Evolutionary conservation across 2,113 vertebrate genomes (phyloP).

Genomic region (Etheostoma spectabile): DNA sequence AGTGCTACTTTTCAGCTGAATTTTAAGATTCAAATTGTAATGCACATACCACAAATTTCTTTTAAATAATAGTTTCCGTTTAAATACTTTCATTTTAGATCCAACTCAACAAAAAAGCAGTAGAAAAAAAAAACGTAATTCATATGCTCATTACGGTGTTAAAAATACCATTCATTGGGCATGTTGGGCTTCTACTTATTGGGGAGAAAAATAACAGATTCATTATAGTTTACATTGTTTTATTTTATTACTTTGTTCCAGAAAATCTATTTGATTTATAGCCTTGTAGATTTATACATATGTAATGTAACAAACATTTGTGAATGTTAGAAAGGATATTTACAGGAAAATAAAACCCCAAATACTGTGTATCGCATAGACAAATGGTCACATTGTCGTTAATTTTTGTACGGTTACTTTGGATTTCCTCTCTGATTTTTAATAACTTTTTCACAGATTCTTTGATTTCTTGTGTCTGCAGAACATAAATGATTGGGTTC

Average conservation of each 20-base stretch:
- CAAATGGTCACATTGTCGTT: not conserved
- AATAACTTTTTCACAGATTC: constrained; percentile 56
- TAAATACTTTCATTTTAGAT: too few relatives aligned
- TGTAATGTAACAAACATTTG: not conserved
- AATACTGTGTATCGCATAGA: not conserved
- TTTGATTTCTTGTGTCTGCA: constrained; percentile 77
- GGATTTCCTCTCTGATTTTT: not conserved
- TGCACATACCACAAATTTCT: too few relatives aligned
- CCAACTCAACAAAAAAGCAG: too few relatives aligned
- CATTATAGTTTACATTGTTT: too few relatives aligned
- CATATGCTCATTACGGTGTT: too few relatives aligned
- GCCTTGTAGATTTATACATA: not conserved
- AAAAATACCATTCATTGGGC: too few relatives aligned
- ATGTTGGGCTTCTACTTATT: too few relatives aligned
- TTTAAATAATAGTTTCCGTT: too few relatives aligned
- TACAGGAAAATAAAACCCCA: not conserved
- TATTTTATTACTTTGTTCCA: not conserved
- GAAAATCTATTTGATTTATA: not conserved
- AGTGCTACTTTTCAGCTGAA: too few relatives aligned
- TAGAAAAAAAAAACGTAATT: too few relatives aligned
- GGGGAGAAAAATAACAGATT: too few relatives aligned
- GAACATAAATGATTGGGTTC: constrained; percentile 77
- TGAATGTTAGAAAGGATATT: not conserved
- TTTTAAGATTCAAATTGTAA: too few relatives aligned
- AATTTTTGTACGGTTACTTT: not conserved